Percentiles rank a stretch among this genome's conserved stretches.
Conservation (phyloP, 2,113 vertebrate genomes). For the Gracilinanus agilis region DNA sequence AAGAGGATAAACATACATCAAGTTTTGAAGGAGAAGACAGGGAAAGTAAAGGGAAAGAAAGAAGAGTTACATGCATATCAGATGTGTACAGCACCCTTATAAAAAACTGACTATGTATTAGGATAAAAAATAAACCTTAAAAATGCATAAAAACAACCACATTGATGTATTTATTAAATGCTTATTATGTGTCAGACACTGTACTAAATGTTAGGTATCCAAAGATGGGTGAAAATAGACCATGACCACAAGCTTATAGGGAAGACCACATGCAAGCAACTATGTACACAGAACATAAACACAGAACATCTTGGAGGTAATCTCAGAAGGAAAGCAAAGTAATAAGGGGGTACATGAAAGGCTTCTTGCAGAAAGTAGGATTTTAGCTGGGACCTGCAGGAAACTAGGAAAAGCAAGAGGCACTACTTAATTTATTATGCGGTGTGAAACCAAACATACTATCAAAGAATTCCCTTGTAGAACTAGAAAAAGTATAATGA, state of each 20-base stretch:
- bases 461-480: too few relatives aligned
- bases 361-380: too few relatives aligned
- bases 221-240: neutral
- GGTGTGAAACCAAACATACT: too few relatives aligned
- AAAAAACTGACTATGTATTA: neutral
- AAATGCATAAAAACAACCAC: constrained; percentile 18
- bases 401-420: too few relatives aligned
- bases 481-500: too few relatives aligned
- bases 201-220: neutral
- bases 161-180: constrained; percentile 32
- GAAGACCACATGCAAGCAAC: neutral
- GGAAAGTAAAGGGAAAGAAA: neutral
- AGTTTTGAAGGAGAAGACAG: neutral
- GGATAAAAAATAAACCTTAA: constrained; percentile 51
- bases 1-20: neutral
- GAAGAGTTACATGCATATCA: neutral
- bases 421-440: too few relatives aligned
- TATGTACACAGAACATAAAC: neutral
- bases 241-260: neutral
- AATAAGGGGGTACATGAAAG: too few relatives aligned
- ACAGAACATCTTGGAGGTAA: neutral
- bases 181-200: neutral
- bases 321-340: neutral
- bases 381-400: too few relatives aligned
- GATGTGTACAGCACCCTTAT: neutral